Conservation (phyloP, 2,797 vertebrate genomes). For the Poliocrania exsul region DNA sequence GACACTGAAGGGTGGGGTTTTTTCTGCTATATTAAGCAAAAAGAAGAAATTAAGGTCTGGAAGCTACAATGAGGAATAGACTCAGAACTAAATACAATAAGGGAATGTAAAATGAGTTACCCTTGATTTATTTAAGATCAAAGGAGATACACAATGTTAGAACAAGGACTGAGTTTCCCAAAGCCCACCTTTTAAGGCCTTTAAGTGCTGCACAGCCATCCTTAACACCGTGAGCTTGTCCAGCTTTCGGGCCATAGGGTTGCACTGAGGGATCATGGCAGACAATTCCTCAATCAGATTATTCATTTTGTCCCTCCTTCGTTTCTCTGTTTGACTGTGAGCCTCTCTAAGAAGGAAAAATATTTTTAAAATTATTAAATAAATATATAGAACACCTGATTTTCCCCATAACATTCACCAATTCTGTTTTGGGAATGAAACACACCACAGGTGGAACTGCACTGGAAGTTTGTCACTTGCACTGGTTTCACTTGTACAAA, state of each 20-base stretch:
- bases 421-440: background rate
- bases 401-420: background rate
- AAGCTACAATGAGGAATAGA: background rate
- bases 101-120: background rate
- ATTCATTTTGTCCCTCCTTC: constrained; percentile 95
- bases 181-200: constrained; percentile 87
- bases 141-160: background rate
- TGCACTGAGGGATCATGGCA: constrained; percentile 92
- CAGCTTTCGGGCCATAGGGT: constrained; percentile 87
- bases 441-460: background rate
- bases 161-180: background rate
- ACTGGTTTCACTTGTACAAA: background rate
- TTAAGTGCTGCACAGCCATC: constrained; percentile 93
- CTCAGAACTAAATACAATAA: background rate
- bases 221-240: constrained; percentile 94
- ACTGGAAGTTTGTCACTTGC: background rate
- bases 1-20: background rate
- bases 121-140: background rate
- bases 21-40: background rate
- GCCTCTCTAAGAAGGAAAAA: constrained; percentile 83
- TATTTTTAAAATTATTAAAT: background rate
- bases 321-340: constrained; percentile 94
- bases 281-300: constrained; percentile 92
- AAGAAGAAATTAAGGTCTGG: background rate
- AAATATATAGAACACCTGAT: background rate